Percentiles rank a stretch among this genome's conserved stretches.
Conservation (phyloP, 2,113 vertebrate species). For the Chamaea fasciata region DNA sequence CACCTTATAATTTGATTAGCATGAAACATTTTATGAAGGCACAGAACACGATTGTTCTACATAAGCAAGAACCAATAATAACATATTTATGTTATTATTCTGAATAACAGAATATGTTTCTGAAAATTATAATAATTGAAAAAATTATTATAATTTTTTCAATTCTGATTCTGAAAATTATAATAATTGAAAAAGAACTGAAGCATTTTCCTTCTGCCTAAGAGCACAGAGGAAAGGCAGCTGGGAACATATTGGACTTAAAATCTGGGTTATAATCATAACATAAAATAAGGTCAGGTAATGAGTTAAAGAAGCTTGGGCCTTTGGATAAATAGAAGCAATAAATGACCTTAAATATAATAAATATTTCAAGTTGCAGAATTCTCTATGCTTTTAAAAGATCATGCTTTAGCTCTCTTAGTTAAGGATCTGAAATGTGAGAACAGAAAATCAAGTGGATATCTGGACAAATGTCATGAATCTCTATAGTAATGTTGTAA, state of each 20-base stretch:
- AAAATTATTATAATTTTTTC: too few species aligned
- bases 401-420: background rate
- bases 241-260: background rate
- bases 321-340: background rate
- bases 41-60: background rate
- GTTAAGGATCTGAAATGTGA: background rate
- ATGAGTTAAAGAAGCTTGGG: background rate
- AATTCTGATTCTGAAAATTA: background rate
- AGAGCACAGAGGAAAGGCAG: background rate
- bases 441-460: background rate
- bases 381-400: background rate
- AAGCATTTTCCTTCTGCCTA: background rate
- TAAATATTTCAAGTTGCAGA: background rate
- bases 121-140: background rate
- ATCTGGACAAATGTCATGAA: background rate
- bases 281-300: background rate
- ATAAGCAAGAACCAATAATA: background rate
- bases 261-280: background rate
- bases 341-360: background rate
- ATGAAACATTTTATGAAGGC: background rate
- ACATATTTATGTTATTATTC: too few species aligned
- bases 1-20: background rate
- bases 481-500: background rate
- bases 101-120: too few species aligned
- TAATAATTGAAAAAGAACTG: background rate